Percentiles rank a stretch among this genome's conserved stretches.
Conservation (phyloP, 2,797 vertebrate species). For the Phataginus tricuspis region DNA sequence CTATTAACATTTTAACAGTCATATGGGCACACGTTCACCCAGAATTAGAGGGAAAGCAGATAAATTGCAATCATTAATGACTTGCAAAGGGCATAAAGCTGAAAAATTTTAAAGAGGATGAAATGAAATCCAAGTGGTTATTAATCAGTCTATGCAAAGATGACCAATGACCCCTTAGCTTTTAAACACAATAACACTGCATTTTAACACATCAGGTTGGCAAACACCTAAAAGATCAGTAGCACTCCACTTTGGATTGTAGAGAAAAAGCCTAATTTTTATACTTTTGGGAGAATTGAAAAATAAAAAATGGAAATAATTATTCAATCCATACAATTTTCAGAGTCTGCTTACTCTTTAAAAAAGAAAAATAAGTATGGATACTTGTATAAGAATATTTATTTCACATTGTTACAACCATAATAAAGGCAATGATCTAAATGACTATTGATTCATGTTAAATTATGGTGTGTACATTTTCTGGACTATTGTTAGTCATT, state of each 20-base stretch:
- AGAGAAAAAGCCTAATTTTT: not conserved
- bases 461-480: not conserved
- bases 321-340: not conserved
- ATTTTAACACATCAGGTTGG: not conserved
- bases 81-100: not conserved
- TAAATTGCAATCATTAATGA: not conserved
- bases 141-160: not conserved
- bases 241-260: not conserved
- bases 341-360: not conserved
- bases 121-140: not conserved
- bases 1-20: not conserved
- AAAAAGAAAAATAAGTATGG: not conserved
- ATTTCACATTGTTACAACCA: not conserved
- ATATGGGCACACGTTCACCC: not conserved
- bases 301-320: not conserved
- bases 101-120: not conserved
- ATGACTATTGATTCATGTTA: not conserved
- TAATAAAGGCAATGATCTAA: not conserved
- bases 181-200: not conserved
- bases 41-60: not conserved
- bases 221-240: not conserved
- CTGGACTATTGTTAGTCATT: not conserved
- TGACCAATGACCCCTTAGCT: not conserved
- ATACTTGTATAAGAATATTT: not conserved
- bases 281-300: not conserved